phyloP scores from a whole-genome alignment of 2,113 vertebrate genomes.

The Dipodomys ordii region DNA sequence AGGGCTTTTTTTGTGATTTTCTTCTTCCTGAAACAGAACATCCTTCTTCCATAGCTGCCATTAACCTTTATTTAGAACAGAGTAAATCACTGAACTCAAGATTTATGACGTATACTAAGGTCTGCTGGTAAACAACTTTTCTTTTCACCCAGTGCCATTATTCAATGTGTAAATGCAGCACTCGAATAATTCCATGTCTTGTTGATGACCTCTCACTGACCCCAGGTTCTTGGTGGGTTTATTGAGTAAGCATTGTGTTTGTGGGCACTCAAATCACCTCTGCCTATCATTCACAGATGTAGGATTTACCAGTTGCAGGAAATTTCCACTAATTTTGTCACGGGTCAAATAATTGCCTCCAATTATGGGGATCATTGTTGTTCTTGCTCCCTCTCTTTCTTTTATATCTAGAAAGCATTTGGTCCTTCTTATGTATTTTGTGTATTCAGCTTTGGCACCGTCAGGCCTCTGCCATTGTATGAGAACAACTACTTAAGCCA shows the following conservation, averaged over 20 bases:
- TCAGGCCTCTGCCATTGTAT: background rate
- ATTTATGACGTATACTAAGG: conserved; percentile 32
- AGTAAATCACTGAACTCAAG: conserved; percentile 64
- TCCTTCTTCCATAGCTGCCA: conserved; percentile 54
- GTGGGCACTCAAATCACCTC: background rate
- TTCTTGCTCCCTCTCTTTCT: background rate
- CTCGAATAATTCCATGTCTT: conserved; percentile 3
- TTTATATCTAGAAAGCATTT: conserved; percentile 3
- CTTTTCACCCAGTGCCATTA: conserved; percentile 58
- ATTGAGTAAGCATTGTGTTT: background rate
- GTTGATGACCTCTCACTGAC: background rate
- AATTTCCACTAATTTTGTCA: background rate
- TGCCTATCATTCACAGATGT: background rate
- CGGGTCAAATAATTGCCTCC: background rate
- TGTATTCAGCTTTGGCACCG: background rate
- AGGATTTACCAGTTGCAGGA: background rate
- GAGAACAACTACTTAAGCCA: background rate
- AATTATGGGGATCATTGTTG: background rate
- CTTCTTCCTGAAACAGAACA: conserved; percentile 55
- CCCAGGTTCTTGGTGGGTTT: background rate
- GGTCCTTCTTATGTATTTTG: background rate
- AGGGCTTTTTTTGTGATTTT: conserved; percentile 29
- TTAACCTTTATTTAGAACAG: conserved; percentile 66
- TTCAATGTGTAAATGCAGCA: conserved; percentile 39
- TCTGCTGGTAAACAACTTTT: conserved; percentile 46